phyloP scores from a whole-genome alignment of 2,113 vertebrate species.

The Phoxinus phoxinus region DNA sequence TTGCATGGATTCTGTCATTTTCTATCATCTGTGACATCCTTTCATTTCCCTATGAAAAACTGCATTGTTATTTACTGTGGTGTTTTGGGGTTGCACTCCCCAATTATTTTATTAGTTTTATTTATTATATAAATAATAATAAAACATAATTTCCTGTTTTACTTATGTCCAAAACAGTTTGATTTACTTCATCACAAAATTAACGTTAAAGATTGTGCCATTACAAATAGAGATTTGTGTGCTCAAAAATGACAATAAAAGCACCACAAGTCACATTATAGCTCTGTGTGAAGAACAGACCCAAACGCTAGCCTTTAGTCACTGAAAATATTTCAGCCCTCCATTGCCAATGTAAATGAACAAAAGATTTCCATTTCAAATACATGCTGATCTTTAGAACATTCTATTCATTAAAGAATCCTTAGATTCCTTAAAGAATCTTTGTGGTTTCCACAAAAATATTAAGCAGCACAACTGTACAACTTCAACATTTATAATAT shows the following conservation, averaged over 20 bases:
- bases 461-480: no score
- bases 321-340: neutral
- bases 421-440: no score
- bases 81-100: neutral
- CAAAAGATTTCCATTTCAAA: no score
- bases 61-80: neutral
- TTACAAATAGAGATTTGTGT: neutral
- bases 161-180: neutral
- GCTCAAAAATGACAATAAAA: neutral
- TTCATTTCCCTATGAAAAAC: neutral
- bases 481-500: no score
- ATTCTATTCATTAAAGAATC: no score
- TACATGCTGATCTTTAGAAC: no score
- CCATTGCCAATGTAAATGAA: no score
- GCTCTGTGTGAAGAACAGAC: neutral
- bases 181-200: neutral
- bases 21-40: neutral
- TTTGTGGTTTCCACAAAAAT: no score
- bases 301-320: neutral
- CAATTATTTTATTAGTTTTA: neutral
- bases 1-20: neutral
- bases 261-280: neutral
- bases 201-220: neutral
- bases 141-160: neutral
- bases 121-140: no score